Evolutionary conservation across 2,797 vertebrate genomes (phyloP).

Genomic region (Tiaroga cobitis): DNA sequence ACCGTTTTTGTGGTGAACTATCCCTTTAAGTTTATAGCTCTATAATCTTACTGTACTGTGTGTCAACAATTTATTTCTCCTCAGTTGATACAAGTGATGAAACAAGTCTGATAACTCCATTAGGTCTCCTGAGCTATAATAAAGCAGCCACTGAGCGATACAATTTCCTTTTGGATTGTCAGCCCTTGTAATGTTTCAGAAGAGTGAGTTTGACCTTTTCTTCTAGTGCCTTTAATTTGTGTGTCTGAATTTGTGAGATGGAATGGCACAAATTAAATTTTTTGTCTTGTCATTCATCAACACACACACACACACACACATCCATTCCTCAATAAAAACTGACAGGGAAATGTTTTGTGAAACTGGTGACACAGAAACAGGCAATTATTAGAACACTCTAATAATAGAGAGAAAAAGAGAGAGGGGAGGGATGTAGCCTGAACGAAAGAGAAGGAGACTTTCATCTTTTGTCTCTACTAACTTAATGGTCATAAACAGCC

Average conservation of each 20-base stretch:
- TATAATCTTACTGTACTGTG: not conserved
- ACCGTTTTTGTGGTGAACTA: not conserved
- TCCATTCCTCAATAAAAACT: conserved; percentile 46
- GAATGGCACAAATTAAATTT: conserved; percentile 41
- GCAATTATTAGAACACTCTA: conserved; percentile 56
- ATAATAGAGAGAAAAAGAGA: conserved; percentile 46
- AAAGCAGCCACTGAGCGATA: not conserved
- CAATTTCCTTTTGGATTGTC: conserved; percentile 11
- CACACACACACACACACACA: conserved; percentile 18
- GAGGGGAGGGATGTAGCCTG: conserved; percentile 21
- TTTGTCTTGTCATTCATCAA: conserved; percentile 25
- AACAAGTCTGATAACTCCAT: not conserved
- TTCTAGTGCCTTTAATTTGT: conserved; percentile 40
- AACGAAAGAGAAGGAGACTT: conserved; percentile 22
- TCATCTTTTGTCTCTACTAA: conserved; percentile 33
- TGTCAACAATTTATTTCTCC: not conserved
- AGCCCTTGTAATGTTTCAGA: conserved; percentile 21
- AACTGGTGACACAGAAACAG: conserved; percentile 60
- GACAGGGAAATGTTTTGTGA: conserved; percentile 53
- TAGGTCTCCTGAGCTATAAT: conserved; percentile 15
- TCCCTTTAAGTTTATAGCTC: not conserved
- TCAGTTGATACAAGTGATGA: not conserved
- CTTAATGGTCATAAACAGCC: conserved; percentile 42
- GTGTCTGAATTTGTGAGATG: conserved; percentile 44
- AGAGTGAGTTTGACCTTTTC: conserved; percentile 55